Conservation (phyloP, 2,888 invertebrate genomes). For the Ochropleura leucogaster region DNA sequence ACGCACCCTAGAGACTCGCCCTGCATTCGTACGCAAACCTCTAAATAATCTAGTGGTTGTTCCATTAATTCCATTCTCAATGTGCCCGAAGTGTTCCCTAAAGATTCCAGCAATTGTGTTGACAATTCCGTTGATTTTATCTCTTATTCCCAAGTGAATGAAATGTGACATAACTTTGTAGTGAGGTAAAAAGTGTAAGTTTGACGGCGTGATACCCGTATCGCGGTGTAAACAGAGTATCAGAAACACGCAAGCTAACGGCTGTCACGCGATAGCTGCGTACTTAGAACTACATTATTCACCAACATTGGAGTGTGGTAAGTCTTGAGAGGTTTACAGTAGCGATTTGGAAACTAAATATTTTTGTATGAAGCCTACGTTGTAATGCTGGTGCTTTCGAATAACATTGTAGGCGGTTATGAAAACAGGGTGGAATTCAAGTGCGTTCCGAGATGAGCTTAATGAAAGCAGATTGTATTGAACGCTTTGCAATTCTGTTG, state of each 20-base stretch:
- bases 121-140: constrained; percentile 66
- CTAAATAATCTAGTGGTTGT: constrained; percentile 61
- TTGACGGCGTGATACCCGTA: constrained; percentile 65
- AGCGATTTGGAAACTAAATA: constrained; percentile 7
- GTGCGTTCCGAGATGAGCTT: constrained; percentile 9
- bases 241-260: constrained; percentile 70
- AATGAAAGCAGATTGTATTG: not conserved
- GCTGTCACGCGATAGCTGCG: constrained; percentile 65
- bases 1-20: constrained; percentile 55
- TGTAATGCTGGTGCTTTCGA: not conserved
- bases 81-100: constrained; percentile 47
- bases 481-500: not conserved
- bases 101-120: constrained; percentile 54
- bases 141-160: constrained; percentile 46
- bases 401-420: constrained; percentile 6
- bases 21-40: constrained; percentile 47
- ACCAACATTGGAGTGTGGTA: constrained; percentile 36
- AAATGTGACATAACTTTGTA: constrained; percentile 33
- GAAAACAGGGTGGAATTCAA: not conserved
- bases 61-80: constrained; percentile 53
- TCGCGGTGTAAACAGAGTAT: constrained; percentile 67
- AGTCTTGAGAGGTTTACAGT: constrained; percentile 34
- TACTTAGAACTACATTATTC: constrained; percentile 64
- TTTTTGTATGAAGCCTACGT: not conserved
- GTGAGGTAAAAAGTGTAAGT: constrained; percentile 56